phyloP scores from a whole-genome alignment of 2,888 invertebrate genomes.

The Drosophila sordidula region DNA sequence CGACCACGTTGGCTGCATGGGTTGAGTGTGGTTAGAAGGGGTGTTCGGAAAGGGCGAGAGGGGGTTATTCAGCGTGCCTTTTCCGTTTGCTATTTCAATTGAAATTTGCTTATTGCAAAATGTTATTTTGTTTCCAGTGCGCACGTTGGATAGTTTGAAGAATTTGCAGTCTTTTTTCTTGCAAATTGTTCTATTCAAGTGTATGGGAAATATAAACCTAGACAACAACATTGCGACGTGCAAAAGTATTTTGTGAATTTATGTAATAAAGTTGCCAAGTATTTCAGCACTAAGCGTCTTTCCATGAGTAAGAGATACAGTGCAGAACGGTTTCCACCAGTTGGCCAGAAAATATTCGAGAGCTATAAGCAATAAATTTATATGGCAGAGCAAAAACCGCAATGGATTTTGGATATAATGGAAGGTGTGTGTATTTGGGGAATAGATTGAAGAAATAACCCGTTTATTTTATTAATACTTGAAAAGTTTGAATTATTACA shows the following conservation, averaged over 20 bases:
- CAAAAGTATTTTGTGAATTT: conserved; percentile 69
- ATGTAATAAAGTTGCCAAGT: conserved; percentile 69
- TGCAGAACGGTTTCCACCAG: conserved; percentile 1
- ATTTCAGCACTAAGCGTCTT: conserved; percentile 16
- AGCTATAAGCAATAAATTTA: conserved; percentile 11
- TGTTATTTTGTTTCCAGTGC: conserved; percentile 58
- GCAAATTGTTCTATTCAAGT: conserved; percentile 32
- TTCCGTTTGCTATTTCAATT: conserved; percentile 73
- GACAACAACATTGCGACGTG: conserved; percentile 56
- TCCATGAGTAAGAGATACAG: neutral
- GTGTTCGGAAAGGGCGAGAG: conserved; percentile 1
- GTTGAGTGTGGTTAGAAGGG: conserved; percentile 7
- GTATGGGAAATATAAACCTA: conserved; percentile 43
- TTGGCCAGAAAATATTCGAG: conserved; percentile 14
- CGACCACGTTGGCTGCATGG: conserved; percentile 23
- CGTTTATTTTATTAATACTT: too few relatives aligned
- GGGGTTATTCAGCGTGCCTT: conserved; percentile 51
- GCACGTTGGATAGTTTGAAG: conserved; percentile 51
- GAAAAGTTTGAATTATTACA: too few relatives aligned
- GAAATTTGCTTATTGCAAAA: conserved; percentile 77
- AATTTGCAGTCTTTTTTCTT: conserved; percentile 47
- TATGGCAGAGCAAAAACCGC: neutral
- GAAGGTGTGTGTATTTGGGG: neutral
- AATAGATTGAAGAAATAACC: neutral
- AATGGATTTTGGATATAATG: neutral